Percentiles rank a stretch among this genome's conserved stretches.
Conservation (phyloP, 2,888 invertebrate genomes). For the Cinara cedri region DNA sequence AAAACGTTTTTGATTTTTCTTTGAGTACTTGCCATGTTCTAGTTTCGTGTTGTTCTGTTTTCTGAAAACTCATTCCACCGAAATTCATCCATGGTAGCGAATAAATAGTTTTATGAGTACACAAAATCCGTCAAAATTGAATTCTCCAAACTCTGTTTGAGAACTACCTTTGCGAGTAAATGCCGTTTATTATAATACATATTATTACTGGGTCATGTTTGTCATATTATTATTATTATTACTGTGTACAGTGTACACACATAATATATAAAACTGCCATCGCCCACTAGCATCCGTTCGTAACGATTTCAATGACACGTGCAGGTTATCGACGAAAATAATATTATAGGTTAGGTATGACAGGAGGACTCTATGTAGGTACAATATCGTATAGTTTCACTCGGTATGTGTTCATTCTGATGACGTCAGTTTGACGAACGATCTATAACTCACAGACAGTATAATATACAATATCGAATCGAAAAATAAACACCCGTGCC, state of each 20-base stretch:
- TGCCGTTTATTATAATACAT: constrained; percentile 15
- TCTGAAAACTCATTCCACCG: too few species aligned
- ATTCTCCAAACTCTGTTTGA: neutral
- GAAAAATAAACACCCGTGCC: too few species aligned
- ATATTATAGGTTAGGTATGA: too few species aligned
- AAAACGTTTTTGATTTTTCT: too few species aligned
- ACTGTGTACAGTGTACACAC: too few species aligned
- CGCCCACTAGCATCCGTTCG: constrained; percentile 54
- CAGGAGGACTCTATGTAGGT: too few species aligned
- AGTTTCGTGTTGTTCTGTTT: too few species aligned
- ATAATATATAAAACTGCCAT: constrained; percentile 46
- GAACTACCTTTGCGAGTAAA: constrained; percentile 1
- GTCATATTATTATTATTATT: neutral
- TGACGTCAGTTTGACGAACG: constrained; percentile 1
- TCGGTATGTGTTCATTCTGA: neutral
- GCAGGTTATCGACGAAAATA: constrained; percentile 21
- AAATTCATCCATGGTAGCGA: too few species aligned
- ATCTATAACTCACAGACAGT: too few species aligned
- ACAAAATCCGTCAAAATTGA: neutral
- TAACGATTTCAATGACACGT: constrained; percentile 43
- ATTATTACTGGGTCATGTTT: constrained; percentile 44
- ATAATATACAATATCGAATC: too few species aligned
- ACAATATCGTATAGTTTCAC: neutral
- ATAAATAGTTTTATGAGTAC: too few species aligned
- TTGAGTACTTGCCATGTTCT: too few species aligned